Conservation (phyloP, 2,113 vertebrate genomes). For the Menidia beryllina region DNA sequence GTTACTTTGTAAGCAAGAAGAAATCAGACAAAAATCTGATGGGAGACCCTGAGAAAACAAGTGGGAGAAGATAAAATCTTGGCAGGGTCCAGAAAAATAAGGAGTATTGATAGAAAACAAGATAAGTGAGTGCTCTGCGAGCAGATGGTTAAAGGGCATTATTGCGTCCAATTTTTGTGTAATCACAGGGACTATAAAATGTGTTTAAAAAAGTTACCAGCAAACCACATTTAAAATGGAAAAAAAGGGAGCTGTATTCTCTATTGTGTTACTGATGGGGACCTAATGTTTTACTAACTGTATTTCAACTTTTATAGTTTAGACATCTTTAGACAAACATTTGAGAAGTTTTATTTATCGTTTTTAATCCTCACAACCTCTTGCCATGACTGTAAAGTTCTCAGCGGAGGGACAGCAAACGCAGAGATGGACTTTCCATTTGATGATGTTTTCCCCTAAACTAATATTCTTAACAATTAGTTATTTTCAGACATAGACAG, state of each 20-base stretch:
- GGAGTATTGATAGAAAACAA: constrained; percentile 31
- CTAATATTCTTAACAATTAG: too few relatives aligned
- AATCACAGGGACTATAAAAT: constrained; percentile 24
- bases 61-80: constrained; percentile 40
- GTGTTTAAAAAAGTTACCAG: constrained; percentile 7
- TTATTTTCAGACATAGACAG: too few relatives aligned
- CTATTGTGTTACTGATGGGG: background rate
- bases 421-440: too few relatives aligned
- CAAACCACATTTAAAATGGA: background rate
- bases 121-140: constrained; percentile 23
- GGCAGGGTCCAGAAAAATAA: constrained; percentile 19
- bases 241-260: background rate
- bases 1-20: background rate
- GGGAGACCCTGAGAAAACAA: constrained; percentile 49
- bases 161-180: constrained; percentile 21
- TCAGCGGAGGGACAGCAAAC: too few relatives aligned
- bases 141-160: constrained; percentile 31
- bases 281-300: background rate
- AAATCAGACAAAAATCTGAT: constrained; percentile 29
- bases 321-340: too few relatives aligned
- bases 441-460: too few relatives aligned
- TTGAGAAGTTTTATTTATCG: too few relatives aligned
- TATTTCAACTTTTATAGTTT: too few relatives aligned
- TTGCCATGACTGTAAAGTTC: too few relatives aligned
- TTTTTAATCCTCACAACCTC: too few relatives aligned